A percentile compares a stretch with the other conserved stretches of the same genome.
Evolutionary conservation across 2,888 invertebrate genomes (phyloP).

Genomic region (Imbricaverruca yamaguchii): DNA sequence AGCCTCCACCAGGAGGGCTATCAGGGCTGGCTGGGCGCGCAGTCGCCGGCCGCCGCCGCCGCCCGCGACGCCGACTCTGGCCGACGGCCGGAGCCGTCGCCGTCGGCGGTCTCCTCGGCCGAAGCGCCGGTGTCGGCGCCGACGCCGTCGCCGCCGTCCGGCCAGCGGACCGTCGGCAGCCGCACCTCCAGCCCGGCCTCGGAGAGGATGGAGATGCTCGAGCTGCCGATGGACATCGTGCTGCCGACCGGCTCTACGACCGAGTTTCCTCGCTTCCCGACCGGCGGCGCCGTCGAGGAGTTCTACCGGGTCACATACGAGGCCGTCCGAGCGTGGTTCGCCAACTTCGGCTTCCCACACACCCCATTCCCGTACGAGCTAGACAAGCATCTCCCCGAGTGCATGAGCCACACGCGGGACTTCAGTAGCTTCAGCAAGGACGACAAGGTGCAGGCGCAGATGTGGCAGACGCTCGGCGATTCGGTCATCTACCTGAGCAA

Average conservation of each 20-base stretch:
- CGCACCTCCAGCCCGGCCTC: not conserved
- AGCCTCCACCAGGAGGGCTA: constrained; percentile 4
- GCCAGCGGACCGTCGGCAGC: not conserved
- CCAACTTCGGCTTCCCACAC: not conserved
- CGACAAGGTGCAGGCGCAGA: not conserved
- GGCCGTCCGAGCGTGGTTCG: not conserved
- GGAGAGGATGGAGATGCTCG: not conserved
- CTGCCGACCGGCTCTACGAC: constrained; percentile 11
- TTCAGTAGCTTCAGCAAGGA: not conserved
- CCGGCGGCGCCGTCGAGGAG: not conserved
- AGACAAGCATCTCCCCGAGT: not conserved
- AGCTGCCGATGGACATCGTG: not conserved
- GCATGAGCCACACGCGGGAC: not conserved
- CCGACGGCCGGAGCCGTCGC: not conserved
- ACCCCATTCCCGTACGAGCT: not conserved
- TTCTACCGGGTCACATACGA: constrained; percentile 1
- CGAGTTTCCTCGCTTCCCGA: not conserved
- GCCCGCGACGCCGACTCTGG: not conserved
- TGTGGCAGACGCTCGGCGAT: constrained; percentile 6
- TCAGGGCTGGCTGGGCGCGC: not conserved
- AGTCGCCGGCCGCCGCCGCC: not conserved
- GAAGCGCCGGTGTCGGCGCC: not conserved
- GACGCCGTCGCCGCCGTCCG: not conserved
- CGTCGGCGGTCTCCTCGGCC: not conserved
- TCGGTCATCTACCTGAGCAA: not conserved